Base-by-base conservation (phyloP, 2,797 vertebrate species). In the Gymnoscopelus braueri region DNA sequence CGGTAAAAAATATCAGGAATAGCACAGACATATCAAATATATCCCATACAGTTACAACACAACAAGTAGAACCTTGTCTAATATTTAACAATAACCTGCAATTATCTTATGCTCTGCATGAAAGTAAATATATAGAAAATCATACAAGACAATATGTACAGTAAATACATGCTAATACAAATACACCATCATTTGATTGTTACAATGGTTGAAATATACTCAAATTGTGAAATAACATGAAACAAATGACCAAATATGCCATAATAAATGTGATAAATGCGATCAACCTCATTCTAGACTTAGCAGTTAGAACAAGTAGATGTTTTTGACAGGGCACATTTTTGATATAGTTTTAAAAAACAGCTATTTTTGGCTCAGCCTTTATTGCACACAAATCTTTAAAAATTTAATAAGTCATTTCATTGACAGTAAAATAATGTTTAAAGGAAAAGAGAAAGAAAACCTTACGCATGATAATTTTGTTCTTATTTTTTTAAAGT, bases 31-130 rank as follows among this genome's bases (percentile, higher is more conserved):
- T 88, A 89, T 63, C 90, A 93, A 89, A 89, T 82, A 66, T 75
- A 67, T 83, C 74, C 66, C 73, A 74, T 89, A 87, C 61, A 86
- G 63, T 73, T 79, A 86, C 85, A 90, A 80, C 78, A 90, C 83
- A 88, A 93, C 92, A 94, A 93, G 92, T 94, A 93, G 91, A 94
- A 95, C 93, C 92, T 94, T 94, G 92, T 94, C 89, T 91, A 91
- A 88, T 73, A 69, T 68, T 80, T 79, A 75, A 88, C 70, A 91
- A 81, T 81, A 82, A 82, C 75, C 72, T 78, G 71, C 88, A 85
- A 85, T 84, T 79, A 77, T 84, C 63, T 81, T 81, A 84, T 74
- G 63, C 79, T 82, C 64, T 84, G 67, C 73, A 60, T 69, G 77
- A 80, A 79, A 78, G 47, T 54, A 87, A 75, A 80, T 77, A 84